Conservation (phyloP, 1,140 invertebrate genomes). For the Physella acuta region DNA sequence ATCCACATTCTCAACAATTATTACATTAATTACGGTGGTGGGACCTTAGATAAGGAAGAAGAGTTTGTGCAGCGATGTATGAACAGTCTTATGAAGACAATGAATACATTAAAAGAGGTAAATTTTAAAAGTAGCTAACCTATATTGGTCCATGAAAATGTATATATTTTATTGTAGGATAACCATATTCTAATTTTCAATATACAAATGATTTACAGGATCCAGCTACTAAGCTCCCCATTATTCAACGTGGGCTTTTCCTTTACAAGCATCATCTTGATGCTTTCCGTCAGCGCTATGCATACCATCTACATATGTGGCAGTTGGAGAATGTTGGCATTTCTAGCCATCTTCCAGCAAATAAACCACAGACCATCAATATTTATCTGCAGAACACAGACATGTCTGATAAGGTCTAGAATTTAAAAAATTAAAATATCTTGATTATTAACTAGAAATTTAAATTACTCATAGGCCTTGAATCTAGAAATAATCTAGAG, state of each 20-base stretch:
- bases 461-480: too few species aligned
- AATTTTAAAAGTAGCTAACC: neutral
- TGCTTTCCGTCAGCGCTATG: constrained; percentile 79
- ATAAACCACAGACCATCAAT: constrained; percentile 66
- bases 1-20: constrained; percentile 91
- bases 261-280: constrained; percentile 89
- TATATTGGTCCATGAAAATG: too few species aligned
- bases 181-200: neutral
- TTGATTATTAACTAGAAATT: too few species aligned
- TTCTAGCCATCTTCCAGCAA: constrained; percentile 71
- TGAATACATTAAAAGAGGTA: constrained; percentile 63
- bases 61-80: constrained; percentile 86
- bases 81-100: constrained; percentile 80
- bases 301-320: constrained; percentile 61
- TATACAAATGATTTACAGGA: constrained; percentile 34
- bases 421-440: too few species aligned
- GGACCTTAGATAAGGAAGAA: constrained; percentile 77
- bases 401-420: constrained; percentile 68
- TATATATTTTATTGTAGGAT: too few species aligned
- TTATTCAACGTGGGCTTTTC: constrained; percentile 84
- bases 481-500: too few species aligned
- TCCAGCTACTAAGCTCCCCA: constrained; percentile 79
- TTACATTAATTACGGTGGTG: constrained; percentile 75
- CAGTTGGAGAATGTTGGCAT: constrained; percentile 78
- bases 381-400: constrained; percentile 84